phyloP scores from a whole-genome alignment of 2,797 vertebrate genomes.

The Sebastolobus altivelis region DNA sequence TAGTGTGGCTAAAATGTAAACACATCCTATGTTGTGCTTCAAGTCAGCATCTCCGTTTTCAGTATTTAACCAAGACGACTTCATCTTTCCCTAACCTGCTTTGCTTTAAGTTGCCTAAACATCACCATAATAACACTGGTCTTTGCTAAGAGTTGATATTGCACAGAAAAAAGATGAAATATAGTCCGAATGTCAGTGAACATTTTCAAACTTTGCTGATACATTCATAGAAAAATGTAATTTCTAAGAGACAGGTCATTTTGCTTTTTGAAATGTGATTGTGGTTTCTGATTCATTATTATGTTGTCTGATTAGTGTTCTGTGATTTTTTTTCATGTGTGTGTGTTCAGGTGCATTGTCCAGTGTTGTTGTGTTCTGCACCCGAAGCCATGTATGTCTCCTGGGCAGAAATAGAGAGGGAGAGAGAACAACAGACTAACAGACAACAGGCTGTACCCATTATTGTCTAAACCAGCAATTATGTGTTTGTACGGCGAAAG shows the following conservation, averaged over 20 bases:
- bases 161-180: background rate
- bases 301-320: background rate
- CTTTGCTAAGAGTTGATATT: background rate
- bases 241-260: background rate
- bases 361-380: background rate
- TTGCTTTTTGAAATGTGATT: background rate
- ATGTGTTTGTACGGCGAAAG: conserved; percentile 88
- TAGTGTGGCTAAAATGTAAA: background rate
- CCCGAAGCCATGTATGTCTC: conserved; percentile 64
- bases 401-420: conserved; percentile 83
- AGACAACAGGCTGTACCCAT: conserved; percentile 87
- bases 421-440: conserved; percentile 46
- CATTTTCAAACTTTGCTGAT: background rate
- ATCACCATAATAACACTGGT: background rate
- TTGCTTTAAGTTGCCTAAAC: background rate
- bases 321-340: background rate
- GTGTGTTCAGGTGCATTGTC: background rate
- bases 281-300: background rate
- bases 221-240: background rate
- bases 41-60: background rate
- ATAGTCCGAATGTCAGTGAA: background rate
- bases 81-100: background rate
- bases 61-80: background rate
- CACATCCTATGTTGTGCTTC: background rate
- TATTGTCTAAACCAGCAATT: conserved; percentile 92